These are phyloP conservation scores for Acanthochromis polyacanthus DNA, from an alignment of 2,113 vertebrate species.

Conservation along the genomic window DNA sequence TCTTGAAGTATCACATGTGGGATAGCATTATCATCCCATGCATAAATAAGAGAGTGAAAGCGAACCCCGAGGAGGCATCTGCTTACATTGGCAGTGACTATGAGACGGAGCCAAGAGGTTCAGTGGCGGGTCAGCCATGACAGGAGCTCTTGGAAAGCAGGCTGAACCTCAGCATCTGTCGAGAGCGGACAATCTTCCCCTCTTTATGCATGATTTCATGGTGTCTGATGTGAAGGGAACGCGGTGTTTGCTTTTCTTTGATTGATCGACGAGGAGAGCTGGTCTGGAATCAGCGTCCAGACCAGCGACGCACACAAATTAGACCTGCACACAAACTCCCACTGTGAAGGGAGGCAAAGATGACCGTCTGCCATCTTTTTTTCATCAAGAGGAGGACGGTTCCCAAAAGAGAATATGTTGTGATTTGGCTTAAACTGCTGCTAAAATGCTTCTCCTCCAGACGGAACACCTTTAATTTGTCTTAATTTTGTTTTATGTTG, in stretches of 20 bases:
- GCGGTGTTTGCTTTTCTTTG: conserved; percentile 66
- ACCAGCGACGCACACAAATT: not conserved
- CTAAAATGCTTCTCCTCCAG: no score
- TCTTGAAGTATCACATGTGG: conserved; percentile 62
- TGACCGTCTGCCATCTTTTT: conserved; percentile 6
- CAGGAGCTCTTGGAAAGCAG: conserved; percentile 48
- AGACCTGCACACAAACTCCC: conserved; percentile 11
- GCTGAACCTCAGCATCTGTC: conserved; percentile 50
- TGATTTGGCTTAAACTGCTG: not conserved
- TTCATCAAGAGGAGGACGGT: conserved; percentile 1
- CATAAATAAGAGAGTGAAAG: conserved; percentile 68
- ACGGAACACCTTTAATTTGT: no score
- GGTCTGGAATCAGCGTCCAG: conserved; percentile 40
- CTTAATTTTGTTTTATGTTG: not conserved
- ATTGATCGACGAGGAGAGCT: conserved; percentile 62
- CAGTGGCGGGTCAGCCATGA: conserved; percentile 73
- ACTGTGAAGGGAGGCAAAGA: conserved; percentile 8
- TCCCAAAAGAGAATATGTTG: no score
- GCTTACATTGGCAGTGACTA: conserved; percentile 75
- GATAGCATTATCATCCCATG: conserved; percentile 70
- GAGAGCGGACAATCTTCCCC: conserved; percentile 21
- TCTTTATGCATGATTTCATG: conserved; percentile 54
- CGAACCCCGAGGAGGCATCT: conserved; percentile 68
- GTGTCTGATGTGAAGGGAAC: conserved; percentile 34
- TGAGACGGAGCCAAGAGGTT: conserved; percentile 68